These are phyloP conservation scores for Coregonus clupeaformis DNA, from an alignment of 2,113 vertebrate species.

Conservation along the genomic window DNA sequence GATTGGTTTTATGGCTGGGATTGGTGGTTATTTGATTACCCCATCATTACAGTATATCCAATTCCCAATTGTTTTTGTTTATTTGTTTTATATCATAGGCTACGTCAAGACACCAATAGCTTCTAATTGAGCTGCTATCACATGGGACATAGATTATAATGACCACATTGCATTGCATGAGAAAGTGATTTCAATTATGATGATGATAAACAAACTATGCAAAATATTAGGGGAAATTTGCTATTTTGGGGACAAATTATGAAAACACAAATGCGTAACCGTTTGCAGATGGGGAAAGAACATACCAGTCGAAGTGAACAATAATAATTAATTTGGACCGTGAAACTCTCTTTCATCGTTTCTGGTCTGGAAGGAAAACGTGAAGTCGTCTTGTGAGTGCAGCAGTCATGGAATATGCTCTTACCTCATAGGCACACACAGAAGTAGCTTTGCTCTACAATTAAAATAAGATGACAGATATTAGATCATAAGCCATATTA, in stretches of 20 bases:
- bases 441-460: slow-evolving; percentile 24
- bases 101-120: background rate
- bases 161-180: too few species aligned
- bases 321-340: slow-evolving; percentile 3
- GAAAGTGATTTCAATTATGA: too few species aligned
- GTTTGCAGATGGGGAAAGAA: slow-evolving; percentile 20
- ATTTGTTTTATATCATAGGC: background rate
- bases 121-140: background rate
- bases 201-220: too few species aligned
- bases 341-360: slow-evolving; percentile 21
- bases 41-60: background rate
- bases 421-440: slow-evolving; percentile 37
- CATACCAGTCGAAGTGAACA: slow-evolving; percentile 14
- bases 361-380: slow-evolving; percentile 47
- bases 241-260: too few species aligned
- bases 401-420: slow-evolving; percentile 34
- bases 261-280: background rate
- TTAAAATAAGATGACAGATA: slow-evolving; percentile 36
- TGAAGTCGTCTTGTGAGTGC: slow-evolving; percentile 36
- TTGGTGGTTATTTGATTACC: background rate
- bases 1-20: background rate
- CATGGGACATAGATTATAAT: too few species aligned
- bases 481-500: slow-evolving; percentile 24
- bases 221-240: too few species aligned
- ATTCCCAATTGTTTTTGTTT: background rate